Evolutionary conservation across 2,797 vertebrate genomes (phyloP).

Genomic region (Peromyscus melanophrys): DNA sequence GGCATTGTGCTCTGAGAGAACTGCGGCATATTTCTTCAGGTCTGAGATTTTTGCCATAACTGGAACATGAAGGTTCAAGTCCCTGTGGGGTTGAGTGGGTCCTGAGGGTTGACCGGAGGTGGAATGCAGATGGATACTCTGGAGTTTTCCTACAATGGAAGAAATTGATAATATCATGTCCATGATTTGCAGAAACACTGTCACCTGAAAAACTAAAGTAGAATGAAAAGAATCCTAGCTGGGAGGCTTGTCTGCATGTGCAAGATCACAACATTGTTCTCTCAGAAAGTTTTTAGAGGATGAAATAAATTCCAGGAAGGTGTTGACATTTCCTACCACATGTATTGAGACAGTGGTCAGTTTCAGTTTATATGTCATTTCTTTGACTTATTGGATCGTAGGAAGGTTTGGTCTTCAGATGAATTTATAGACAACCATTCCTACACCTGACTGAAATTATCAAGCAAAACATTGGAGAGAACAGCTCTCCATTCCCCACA

Average conservation of each 20-base stretch:
- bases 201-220: constrained; percentile 9
- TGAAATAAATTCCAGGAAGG: constrained; percentile 23
- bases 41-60: neutral
- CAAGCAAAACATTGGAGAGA: neutral
- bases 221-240: neutral
- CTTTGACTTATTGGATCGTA: constrained; percentile 37
- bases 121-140: neutral
- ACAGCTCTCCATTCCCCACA: neutral
- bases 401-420: constrained; percentile 5
- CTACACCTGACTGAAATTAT: neutral
- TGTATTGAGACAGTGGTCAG: neutral
- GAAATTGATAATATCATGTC: neutral
- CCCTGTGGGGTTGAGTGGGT: neutral
- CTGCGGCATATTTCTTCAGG: neutral
- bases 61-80: constrained; percentile 7
- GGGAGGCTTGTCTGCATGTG: neutral
- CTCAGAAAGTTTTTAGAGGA: neutral
- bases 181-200: neutral
- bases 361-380: constrained; percentile 1
- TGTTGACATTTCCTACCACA: neutral
- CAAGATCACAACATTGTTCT: neutral
- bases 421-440: constrained; percentile 1
- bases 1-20: neutral
- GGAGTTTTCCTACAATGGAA: neutral
- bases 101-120: neutral